Evolutionary conservation across 2,888 invertebrate species (phyloP), one percentile per base, ranked within the genome.

Genomic region (Zonitis immaculata): DNA sequence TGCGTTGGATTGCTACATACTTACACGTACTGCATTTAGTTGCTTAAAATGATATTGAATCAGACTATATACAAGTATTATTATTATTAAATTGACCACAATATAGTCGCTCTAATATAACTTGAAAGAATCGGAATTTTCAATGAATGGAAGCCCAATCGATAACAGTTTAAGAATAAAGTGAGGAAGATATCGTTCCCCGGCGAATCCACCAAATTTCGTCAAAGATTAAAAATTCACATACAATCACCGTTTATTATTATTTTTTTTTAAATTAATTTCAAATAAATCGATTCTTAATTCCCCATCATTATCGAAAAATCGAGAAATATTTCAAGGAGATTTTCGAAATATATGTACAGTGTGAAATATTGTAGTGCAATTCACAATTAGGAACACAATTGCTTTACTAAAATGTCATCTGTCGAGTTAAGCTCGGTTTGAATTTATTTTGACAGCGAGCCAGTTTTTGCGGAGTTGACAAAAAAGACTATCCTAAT

Each of bases 121-220:
- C n/a, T n/a, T n/a, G n/a, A n/a, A n/a, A n/a, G n/a, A n/a, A n/a
- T n/a, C n/a, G n/a, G n/a, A n/a, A n/a, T n/a, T n/a, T n/a, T n/a
- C n/a, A n/a, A n/a, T n/a, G n/a, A n/a, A n/a, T n/a, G n/a, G n/a
- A n/a, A n/a, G n/a, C n/a, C n/a, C n/a, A n/a, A n/a, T n/a, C n/a
- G n/a, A n/a, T n/a, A n/a, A n/a, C n/a, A n/a, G 14, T 32, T 32
- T 32, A 32, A n/a, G 14, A 14, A 7, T 6, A 14, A 6, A 12
- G 14, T 32, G 12, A 32, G 7, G 6, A 32, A 14, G 2, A 1
- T 7, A 32, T 3, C 32, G 14, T 6, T 51, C 26, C 22, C 53
- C 42, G 45, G 53, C 53, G 49, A 49, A 20, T 53, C 53, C 53
- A 49, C 53, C 53, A 53, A 39, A 39, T 8, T 20, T 39, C 11